Conservation (phyloP, 30 jellyfish, hydroid and myxozoan genomes). For the Aurelia sp. region DNA sequence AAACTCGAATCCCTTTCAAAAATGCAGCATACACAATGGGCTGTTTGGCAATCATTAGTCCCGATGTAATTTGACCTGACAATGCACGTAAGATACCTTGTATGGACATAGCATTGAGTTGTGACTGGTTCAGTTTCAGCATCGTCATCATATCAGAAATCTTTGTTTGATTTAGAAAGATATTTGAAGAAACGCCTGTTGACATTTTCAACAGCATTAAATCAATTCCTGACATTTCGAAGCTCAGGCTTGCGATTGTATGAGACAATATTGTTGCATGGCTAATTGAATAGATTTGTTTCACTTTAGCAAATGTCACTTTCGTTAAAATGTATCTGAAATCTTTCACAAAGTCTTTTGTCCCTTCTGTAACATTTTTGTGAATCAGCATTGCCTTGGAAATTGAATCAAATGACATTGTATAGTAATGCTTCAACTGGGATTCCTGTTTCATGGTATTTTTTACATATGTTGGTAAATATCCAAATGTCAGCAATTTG, state of each 20-base stretch:
- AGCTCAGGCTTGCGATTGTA: not conserved
- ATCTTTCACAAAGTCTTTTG: not conserved
- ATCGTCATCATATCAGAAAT: not conserved
- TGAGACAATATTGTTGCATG: not conserved
- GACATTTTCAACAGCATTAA: not conserved
- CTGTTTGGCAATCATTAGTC: not conserved
- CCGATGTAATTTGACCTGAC: not conserved
- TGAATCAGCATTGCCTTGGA: not conserved
- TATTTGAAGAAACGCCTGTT: too few relatives aligned
- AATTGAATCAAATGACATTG: slow-evolving; percentile 22
- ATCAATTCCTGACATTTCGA: slow-evolving; percentile 14
- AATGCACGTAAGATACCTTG: not conserved
- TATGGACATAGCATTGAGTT: not conserved
- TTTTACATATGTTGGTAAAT: slow-evolving; percentile 10
- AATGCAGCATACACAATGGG: slow-evolving; percentile 9
- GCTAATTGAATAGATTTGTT: not conserved
- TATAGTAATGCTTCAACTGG: slow-evolving; percentile 6
- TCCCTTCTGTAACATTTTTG: slow-evolving; percentile 12
- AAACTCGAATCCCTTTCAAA: not conserved
- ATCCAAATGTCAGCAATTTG: not conserved
- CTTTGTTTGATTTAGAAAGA: too few relatives aligned
- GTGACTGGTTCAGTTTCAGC: not conserved
- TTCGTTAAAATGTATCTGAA: slow-evolving; percentile 7
- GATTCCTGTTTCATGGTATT: not conserved
- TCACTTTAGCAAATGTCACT: slow-evolving; percentile 8